Evolutionary conservation across 1,140 invertebrate genomes (phyloP).

Genomic region (Cyphomyrmex costatus): DNA sequence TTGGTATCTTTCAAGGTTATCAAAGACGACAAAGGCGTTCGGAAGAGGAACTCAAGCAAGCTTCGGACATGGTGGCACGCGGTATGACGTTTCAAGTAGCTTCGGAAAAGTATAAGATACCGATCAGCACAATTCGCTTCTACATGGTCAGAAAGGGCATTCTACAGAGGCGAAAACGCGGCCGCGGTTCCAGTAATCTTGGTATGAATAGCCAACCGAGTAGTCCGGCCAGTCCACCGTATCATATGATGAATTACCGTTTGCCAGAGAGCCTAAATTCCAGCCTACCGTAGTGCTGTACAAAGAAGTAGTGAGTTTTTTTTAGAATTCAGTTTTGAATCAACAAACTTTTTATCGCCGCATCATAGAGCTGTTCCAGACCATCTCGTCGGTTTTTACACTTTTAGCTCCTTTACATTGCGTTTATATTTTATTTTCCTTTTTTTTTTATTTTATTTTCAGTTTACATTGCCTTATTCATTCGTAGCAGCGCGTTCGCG

Average conservation of each 20-base stretch:
- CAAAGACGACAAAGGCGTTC: conserved; percentile 89
- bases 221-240: conserved; percentile 89
- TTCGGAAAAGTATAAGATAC: conserved; percentile 94
- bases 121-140: conserved; percentile 94
- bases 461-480: conserved; percentile 27
- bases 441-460: conserved; percentile 29
- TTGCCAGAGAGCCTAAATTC: conserved; percentile 88
- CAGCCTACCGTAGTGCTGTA: conserved; percentile 86
- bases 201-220: conserved; percentile 85
- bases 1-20: conserved; percentile 78
- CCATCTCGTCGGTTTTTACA: conserved; percentile 65
- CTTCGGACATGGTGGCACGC: conserved; percentile 92
- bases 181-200: conserved; percentile 86
- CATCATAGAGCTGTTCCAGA: conserved; percentile 81
- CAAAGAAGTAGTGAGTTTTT: conserved; percentile 80
- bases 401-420: conserved; percentile 46
- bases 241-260: conserved; percentile 92
- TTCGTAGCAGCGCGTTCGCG: neutral
- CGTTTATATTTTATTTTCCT: conserved; percentile 42
- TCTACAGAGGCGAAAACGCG: conserved; percentile 91
- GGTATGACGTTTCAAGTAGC: conserved; percentile 94
- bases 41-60: conserved; percentile 91
- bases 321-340: conserved; percentile 79
- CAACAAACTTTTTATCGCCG: conserved; percentile 78
- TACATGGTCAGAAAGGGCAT: conserved; percentile 94